These are phyloP conservation scores for Fopius arisanus DNA, from an alignment of 1,140 invertebrate species.

Conservation along the genomic window DNA sequence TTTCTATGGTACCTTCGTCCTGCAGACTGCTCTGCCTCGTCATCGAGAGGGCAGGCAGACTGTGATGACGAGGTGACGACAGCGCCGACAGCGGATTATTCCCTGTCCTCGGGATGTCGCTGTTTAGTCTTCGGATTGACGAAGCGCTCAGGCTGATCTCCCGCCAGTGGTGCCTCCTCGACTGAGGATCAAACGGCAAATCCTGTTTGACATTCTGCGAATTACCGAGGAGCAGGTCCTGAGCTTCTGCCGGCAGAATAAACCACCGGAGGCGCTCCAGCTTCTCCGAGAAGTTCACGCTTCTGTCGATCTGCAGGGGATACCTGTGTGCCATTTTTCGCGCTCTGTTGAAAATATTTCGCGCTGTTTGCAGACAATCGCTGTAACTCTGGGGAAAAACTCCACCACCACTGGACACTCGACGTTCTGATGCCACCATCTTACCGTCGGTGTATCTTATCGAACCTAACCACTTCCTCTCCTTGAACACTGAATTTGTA, in stretches of 20 bases:
- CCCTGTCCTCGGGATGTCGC: slow-evolving; percentile 52
- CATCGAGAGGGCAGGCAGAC: slow-evolving; percentile 50
- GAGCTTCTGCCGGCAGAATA: slow-evolving; percentile 80
- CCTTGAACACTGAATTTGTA: slow-evolving; percentile 79
- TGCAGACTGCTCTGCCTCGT: neutral
- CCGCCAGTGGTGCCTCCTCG: slow-evolving; percentile 12
- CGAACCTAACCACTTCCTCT: slow-evolving; percentile 83
- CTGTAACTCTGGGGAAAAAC: slow-evolving; percentile 75
- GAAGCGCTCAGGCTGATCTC: neutral
- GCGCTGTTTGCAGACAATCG: slow-evolving; percentile 80
- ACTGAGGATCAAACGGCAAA: slow-evolving; percentile 74
- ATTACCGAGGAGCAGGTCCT: slow-evolving; percentile 75
- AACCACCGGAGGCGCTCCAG: slow-evolving; percentile 83
- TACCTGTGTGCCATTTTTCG: slow-evolving; percentile 78
- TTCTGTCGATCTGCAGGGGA: slow-evolving; percentile 75
- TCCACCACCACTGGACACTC: slow-evolving; percentile 73
- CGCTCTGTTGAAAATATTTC: slow-evolving; percentile 80
- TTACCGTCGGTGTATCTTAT: slow-evolving; percentile 80
- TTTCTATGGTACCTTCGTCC: slow-evolving; percentile 15
- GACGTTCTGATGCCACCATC: slow-evolving; percentile 75
- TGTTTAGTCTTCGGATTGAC: slow-evolving; percentile 56
- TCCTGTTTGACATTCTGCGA: slow-evolving; percentile 78
- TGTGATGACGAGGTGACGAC: slow-evolving; percentile 56
- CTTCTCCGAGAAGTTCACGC: slow-evolving; percentile 71
- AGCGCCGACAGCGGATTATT: slow-evolving; percentile 41